These are phyloP conservation scores for Pyrgilauda ruficollis DNA, from an alignment of 2,113 vertebrate genomes.

Conservation along the genomic window DNA sequence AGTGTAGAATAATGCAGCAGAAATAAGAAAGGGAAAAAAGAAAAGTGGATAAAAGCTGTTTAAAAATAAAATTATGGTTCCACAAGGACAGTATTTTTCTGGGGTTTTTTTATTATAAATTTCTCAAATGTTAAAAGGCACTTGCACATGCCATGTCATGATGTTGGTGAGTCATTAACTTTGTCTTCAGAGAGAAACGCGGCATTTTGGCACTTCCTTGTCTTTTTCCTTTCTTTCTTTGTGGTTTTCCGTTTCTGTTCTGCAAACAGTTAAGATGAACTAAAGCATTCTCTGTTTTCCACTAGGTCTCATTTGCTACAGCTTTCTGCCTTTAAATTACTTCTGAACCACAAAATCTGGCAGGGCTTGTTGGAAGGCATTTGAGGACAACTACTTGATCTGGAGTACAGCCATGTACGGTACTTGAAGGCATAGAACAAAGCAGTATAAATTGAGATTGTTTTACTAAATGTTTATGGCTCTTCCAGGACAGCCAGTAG, in stretches of 20 bases:
- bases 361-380: slow-evolving; percentile 78
- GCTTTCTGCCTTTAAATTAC: slow-evolving; percentile 84
- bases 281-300: slow-evolving; percentile 78
- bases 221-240: slow-evolving; percentile 45
- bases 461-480: slow-evolving; percentile 73
- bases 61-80: background rate
- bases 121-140: slow-evolving; percentile 21
- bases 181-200: background rate
- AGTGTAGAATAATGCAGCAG: background rate
- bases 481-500: slow-evolving; percentile 67
- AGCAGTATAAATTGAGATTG: slow-evolving; percentile 74
- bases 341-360: slow-evolving; percentile 80
- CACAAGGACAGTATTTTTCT: background rate
- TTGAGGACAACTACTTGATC: slow-evolving; percentile 81
- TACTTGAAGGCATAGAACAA: slow-evolving; percentile 80
- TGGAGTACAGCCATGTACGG: slow-evolving; percentile 81
- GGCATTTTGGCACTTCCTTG: slow-evolving; percentile 28
- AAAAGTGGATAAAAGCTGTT: background rate
- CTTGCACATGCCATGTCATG: background rate
- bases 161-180: slow-evolving; percentile 6
- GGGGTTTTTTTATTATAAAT: background rate
- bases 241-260: slow-evolving; percentile 60
- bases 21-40: background rate
- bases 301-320: slow-evolving; percentile 83
- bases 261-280: slow-evolving; percentile 63